Percentiles rank a stretch among this genome's conserved stretches.
Conservation (phyloP, 1,140 invertebrate species). For the Venturia canescens region DNA sequence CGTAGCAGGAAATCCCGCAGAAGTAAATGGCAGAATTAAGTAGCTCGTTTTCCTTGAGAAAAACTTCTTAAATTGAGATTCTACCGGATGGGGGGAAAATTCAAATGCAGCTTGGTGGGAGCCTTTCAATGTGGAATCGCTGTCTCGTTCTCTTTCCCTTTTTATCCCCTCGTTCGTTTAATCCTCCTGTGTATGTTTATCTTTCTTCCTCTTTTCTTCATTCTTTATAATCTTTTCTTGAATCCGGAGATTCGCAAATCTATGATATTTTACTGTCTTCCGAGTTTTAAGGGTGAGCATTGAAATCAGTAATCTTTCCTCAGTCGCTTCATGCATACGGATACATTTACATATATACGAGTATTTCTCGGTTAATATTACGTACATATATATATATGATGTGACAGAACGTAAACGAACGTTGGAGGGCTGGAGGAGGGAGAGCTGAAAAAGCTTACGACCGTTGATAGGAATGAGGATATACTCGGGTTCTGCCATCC, state of each 20-base stretch:
- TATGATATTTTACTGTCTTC: constrained; percentile 29
- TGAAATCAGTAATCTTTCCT: constrained; percentile 53
- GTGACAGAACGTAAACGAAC: background rate
- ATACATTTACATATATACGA: too few species aligned
- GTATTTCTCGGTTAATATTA: background rate
- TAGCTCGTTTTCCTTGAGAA: constrained; percentile 14
- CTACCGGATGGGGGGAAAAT: background rate
- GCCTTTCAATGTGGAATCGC: constrained; percentile 2
- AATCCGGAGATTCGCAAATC: background rate
- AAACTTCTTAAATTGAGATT: constrained; percentile 42
- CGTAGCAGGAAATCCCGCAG: background rate
- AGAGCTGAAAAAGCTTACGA: constrained; percentile 23
- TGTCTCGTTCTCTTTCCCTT: background rate
- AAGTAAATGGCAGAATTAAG: constrained; percentile 34
- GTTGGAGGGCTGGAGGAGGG: background rate
- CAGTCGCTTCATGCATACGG: constrained; percentile 12
- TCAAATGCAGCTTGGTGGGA: constrained; percentile 15
- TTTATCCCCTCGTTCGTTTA: constrained; percentile 12
- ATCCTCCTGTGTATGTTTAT: background rate
- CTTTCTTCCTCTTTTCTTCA: constrained; percentile 6
- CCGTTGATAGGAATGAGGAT: constrained; percentile 39
- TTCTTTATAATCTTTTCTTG: constrained; percentile 33
- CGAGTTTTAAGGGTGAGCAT: constrained; percentile 42
- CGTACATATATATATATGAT: background rate
- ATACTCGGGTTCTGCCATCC: constrained; percentile 46